Evolutionary conservation across 2,113 vertebrate species (phyloP), one percentile per base, ranked within the genome.

Genomic region (Maccullochella peelii): DNA sequence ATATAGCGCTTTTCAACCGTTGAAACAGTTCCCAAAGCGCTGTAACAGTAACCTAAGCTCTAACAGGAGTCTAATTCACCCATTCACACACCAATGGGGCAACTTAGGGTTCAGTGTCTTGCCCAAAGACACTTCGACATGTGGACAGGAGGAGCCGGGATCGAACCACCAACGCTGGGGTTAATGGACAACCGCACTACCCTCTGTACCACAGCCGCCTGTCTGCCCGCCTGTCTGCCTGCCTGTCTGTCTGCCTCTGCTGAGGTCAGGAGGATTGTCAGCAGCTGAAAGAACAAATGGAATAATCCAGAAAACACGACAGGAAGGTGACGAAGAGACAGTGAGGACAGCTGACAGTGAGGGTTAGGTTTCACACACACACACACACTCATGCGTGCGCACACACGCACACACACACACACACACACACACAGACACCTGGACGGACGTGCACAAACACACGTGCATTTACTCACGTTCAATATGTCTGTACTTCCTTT

Each of bases 281-380:
- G 82, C 89, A 85, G 82, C 70, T 73, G 69, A 83, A 0, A 82
- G 84, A 68, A 92, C 92, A 92, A 93, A 93, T 91, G 87, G 80
- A 91, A 89, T 90, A 91, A 93, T 93, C 84, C 76, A 2, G 71
- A 84, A 86, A 84, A 57, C 47, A 59, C 23, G 74, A 65, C 88
- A 85, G 91, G 86, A 87, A 91, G 86, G 67, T 69, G 66, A 25
- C 3, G 0, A 30, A 54, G 73, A 83, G 55, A 72, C 47, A 23
- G 27, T 16, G 86, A 85, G 70, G 69, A 88, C 89, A 87, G 87
- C 87, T 92, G 89, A 84, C 2, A 40, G 73, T 0, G 0, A 77
- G 86, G 25, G 61, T 85, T 61, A 2, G 44, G 59, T 90, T 88
- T 74, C 82, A 62, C 76, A 44, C 69, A 68, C 70, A 55, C 68